These are phyloP conservation scores for Stegodyphus mimosarum DNA, from an alignment of 1,140 invertebrate genomes.

Conservation along the genomic window DNA sequence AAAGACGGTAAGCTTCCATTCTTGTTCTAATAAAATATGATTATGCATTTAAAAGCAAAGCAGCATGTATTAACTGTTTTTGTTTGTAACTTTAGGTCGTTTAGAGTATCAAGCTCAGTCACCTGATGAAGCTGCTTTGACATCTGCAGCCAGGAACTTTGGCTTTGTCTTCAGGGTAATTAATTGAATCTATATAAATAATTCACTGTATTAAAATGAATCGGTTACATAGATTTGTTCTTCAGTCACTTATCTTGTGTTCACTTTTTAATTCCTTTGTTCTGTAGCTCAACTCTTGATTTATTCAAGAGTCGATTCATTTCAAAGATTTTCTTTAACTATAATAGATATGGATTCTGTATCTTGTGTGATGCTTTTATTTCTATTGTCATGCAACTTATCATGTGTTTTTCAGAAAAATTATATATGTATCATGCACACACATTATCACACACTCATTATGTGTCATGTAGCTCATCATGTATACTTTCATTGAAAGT, in stretches of 20 bases:
- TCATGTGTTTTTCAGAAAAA: no score
- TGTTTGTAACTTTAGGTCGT: constrained; percentile 71
- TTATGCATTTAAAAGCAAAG: neutral
- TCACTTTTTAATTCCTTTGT: neutral
- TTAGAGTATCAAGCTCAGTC: constrained; percentile 90
- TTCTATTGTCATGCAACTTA: no score
- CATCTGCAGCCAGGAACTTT: constrained; percentile 97
- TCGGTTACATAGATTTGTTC: neutral
- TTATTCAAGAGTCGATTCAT: neutral
- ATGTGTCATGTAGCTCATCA: no score
- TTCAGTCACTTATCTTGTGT: neutral
- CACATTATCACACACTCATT: no score
- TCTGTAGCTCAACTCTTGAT: neutral
- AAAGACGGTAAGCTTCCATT: constrained; percentile 76
- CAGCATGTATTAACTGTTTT: neutral
- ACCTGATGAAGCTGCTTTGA: constrained; percentile 96
- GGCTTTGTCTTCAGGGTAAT: constrained; percentile 95
- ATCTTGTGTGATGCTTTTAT: no score
- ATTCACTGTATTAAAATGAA: neutral
- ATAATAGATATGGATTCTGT: neutral
- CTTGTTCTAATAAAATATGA: neutral
- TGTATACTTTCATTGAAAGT: no score
- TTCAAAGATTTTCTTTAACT: neutral
- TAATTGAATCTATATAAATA: neutral
- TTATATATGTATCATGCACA: no score